Conservation (phyloP, 1,140 invertebrate species). For the Drepana arcuata region DNA sequence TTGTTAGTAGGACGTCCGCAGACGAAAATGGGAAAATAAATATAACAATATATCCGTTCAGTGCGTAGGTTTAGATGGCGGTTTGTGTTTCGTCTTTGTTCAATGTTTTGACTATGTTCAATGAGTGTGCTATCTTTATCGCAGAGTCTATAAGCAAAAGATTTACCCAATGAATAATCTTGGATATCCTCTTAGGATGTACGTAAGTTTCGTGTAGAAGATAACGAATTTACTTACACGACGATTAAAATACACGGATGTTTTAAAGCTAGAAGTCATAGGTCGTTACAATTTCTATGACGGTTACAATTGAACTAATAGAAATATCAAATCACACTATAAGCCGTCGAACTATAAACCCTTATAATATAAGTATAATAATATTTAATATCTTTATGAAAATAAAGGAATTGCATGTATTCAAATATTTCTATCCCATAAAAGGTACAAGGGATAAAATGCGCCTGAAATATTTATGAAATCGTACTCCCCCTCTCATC, state of each 20-base stretch:
- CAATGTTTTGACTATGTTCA: background rate
- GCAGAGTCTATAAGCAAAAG: background rate
- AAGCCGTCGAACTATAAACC: too few species aligned
- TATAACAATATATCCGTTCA: slow-evolving; percentile 53
- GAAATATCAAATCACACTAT: background rate
- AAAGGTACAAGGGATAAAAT: background rate
- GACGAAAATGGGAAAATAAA: slow-evolving; percentile 55
- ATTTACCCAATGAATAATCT: background rate
- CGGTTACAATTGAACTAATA: background rate
- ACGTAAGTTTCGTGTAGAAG: background rate
- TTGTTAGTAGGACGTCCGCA: slow-evolving; percentile 57
- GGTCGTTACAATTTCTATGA: too few species aligned
- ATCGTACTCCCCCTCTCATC: background rate
- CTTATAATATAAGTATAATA: too few species aligned
- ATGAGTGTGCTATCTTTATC: background rate
- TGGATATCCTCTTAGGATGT: background rate
- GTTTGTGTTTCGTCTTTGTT: background rate
- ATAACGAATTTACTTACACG: too few species aligned
- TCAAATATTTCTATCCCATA: background rate
- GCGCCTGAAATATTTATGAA: background rate
- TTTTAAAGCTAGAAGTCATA: background rate
- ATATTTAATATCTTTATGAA: background rate
- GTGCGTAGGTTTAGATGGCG: slow-evolving; percentile 27
- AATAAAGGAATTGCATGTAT: background rate
- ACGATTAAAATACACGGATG: background rate